Evolutionary conservation across 2,113 vertebrate genomes (phyloP).

Genomic region (Zootoca vivipara): DNA sequence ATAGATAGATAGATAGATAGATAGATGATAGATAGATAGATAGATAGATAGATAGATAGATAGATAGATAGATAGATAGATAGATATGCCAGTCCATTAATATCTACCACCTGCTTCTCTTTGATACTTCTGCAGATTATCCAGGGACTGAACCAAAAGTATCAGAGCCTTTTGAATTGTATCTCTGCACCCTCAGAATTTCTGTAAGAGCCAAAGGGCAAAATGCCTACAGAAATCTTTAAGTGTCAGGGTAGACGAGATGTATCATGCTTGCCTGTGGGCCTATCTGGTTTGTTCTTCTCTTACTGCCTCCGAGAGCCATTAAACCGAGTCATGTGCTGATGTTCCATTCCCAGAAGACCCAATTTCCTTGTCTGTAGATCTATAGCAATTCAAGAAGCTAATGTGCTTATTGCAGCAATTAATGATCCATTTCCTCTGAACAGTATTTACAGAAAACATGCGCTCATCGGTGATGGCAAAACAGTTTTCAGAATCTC

Average conservation of each 20-base stretch:
- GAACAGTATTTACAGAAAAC: background rate
- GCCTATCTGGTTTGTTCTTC: background rate
- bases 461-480: rapidly evolving
- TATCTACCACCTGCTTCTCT: background rate
- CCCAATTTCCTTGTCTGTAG: slow-evolving; percentile 11
- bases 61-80: too few relatives aligned
- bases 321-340: background rate
- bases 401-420: background rate
- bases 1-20: too few relatives aligned
- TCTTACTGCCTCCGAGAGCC: background rate
- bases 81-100: background rate
- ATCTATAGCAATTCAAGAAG: background rate
- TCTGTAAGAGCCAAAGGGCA: background rate
- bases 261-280: background rate
- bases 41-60: too few relatives aligned
- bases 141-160: background rate
- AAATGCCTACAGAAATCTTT: background rate
- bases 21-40: too few relatives aligned
- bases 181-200: background rate
- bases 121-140: background rate
- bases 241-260: background rate
- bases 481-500: background rate
- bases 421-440: slow-evolving; percentile 18
- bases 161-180: background rate
- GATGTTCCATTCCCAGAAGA: background rate